These are phyloP conservation scores for Pluvianellus socialis DNA, from an alignment of 2,113 vertebrate species.

Conservation along the genomic window DNA sequence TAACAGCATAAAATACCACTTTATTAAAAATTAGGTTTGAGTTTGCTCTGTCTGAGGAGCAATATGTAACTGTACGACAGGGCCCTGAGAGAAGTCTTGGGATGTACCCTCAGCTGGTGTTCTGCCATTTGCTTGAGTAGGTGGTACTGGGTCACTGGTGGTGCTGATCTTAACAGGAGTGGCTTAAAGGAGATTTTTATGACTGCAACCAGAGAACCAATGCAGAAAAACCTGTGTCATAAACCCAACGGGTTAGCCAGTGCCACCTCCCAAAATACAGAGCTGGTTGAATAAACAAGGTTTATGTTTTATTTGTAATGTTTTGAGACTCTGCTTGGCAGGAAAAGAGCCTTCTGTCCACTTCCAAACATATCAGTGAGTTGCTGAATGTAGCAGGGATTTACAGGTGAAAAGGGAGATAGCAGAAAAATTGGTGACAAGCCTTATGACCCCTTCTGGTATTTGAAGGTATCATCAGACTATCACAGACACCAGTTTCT, in stretches of 20 bases:
- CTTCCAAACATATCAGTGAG: neutral
- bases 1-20: neutral
- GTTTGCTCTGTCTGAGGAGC: neutral
- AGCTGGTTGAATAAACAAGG: neutral
- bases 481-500: neutral
- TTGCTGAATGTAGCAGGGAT: neutral
- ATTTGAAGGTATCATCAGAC: neutral
- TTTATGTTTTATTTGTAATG: neutral
- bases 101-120: neutral
- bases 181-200: neutral
- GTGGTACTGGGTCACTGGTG: neutral
- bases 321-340: neutral
- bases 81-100: neutral
- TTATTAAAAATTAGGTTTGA: neutral
- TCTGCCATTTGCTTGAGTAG: neutral
- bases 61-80: rapidly evolving
- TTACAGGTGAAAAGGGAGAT: neutral
- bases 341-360: neutral
- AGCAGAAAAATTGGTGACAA: neutral
- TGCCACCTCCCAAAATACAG: neutral
- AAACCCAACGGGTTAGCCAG: neutral
- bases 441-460: neutral
- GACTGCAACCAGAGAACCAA: neutral
- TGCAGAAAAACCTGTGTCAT: neutral
- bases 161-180: neutral